Base-by-base conservation (phyloP, 1,140 invertebrate species). In the Drosophila athabasca region DNA sequence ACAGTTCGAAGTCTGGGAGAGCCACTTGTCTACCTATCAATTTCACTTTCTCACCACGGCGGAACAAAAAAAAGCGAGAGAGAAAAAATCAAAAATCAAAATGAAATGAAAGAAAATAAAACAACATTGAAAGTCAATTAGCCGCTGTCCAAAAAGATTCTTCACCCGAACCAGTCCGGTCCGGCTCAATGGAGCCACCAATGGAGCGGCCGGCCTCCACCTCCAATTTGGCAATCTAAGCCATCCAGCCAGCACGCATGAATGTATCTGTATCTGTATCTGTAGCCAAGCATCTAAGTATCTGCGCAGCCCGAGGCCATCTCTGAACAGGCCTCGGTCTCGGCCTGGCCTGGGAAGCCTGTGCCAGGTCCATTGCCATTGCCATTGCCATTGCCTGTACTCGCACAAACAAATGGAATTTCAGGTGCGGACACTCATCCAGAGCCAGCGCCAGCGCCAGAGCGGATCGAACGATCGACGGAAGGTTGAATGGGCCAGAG, bases 91-190 rank as follows among this genome's bases (percentile, higher is more conserved):
- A 45, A 52, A 55, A 26, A 26, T 26, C 5, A 8, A 22, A 57
- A 46, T 17, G 57, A 60, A 46, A 62, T 24, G 57, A 60, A 46
- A 62, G 31, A 51, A 66, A 54, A 66, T 44, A 68, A 54, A 84
- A 69, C 46, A 79, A 87, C 82, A 87, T 82, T 87, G 83, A 87
- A 87, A 87, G 82, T 87, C 82, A 87, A 87, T 87, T 87, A 87
- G 82, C 82, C 61, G 71, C 62, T 79, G 75, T 62, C 70, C 62
- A 49, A 71, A 80, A 78, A 78, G 75, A 87, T 88, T 87, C 82
- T 87, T 60, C 71, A 13, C 1, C 3, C 64, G 44, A 68, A 69
- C 51, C 51, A 68, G 66, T 69, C 62, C 44, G 22, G 66, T 68
- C 51, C 31, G 22, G 8, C 29, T 31, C 29, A 31, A 31, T 31